Evolutionary conservation across 2,113 vertebrate genomes (phyloP).

Genomic region (Bothrops jararaca): DNA sequence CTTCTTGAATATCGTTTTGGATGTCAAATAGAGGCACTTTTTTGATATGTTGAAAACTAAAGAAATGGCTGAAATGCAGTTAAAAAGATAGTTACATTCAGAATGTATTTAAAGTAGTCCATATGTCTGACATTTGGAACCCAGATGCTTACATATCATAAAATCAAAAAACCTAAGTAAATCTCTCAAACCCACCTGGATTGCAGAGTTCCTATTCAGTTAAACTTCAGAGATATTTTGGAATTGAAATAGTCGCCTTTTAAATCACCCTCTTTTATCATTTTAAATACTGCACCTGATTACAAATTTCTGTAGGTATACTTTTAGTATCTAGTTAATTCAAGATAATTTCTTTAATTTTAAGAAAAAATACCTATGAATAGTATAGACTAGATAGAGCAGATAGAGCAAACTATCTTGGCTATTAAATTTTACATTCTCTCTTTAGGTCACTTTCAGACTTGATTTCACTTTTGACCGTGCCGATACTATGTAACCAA

Average conservation of each 20-base stretch:
- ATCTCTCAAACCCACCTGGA: background rate
- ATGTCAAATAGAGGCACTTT: background rate
- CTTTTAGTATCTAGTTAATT: background rate
- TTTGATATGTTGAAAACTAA: accelerated
- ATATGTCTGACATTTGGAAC: background rate
- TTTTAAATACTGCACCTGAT: background rate
- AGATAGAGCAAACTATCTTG: background rate
- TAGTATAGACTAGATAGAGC: background rate
- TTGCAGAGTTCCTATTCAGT: background rate
- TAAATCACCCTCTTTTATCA: background rate
- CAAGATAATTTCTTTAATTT: background rate
- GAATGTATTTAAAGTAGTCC: background rate
- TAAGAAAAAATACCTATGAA: background rate
- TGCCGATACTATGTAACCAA: too few species aligned
- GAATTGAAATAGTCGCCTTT: background rate
- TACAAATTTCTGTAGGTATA: background rate
- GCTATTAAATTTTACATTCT: background rate
- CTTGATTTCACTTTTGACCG: too few species aligned
- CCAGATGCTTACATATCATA: background rate
- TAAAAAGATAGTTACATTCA: conserved; percentile 33
- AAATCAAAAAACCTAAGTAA: background rate
- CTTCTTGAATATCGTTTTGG: background rate
- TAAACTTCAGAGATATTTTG: too few species aligned
- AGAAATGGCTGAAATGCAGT: conserved; percentile 33
- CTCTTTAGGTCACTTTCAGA: background rate